A percentile compares a stretch with the other conserved stretches of the same genome.
phyloP scores from a whole-genome alignment of 2,797 vertebrate genomes.

The Catostomus latipinnis region DNA sequence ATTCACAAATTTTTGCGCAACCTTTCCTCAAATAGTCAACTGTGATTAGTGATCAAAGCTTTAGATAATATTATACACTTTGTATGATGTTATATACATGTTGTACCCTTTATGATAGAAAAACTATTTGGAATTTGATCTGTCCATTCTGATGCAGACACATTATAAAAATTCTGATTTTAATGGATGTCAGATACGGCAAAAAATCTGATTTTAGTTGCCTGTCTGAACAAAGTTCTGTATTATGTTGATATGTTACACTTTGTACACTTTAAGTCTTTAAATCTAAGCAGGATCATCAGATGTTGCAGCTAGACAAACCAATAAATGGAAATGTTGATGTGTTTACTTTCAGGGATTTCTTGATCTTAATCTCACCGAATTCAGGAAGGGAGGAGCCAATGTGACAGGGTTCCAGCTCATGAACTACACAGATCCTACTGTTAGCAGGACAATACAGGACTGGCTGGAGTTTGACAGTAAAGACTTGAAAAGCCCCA shows the following conservation, averaged over 20 bases:
- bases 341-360: conserved; percentile 82
- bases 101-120: too few relatives aligned
- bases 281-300: neutral
- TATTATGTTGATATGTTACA: neutral
- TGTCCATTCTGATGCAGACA: too few relatives aligned
- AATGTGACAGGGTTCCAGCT: conserved; percentile 95
- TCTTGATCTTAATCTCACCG: conserved; percentile 91
- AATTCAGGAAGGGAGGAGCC: conserved; percentile 89
- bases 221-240: too few relatives aligned
- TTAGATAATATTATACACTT: too few relatives aligned
- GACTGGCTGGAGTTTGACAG: conserved; percentile 92
- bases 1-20: too few relatives aligned
- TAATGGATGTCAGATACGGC: too few relatives aligned
- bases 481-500: conserved; percentile 88
- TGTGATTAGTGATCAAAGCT: too few relatives aligned
- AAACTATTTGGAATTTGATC: too few relatives aligned
- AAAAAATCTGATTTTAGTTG: too few relatives aligned
- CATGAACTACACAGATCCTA: conserved; percentile 86
- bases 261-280: neutral
- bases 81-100: too few relatives aligned
- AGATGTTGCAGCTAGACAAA: neutral
- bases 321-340: neutral
- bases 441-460: conserved; percentile 85
- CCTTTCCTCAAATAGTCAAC: too few relatives aligned
- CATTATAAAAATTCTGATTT: too few relatives aligned